Conservation (phyloP, 1,140 invertebrate genomes). For the Drosophila bocki region DNA sequence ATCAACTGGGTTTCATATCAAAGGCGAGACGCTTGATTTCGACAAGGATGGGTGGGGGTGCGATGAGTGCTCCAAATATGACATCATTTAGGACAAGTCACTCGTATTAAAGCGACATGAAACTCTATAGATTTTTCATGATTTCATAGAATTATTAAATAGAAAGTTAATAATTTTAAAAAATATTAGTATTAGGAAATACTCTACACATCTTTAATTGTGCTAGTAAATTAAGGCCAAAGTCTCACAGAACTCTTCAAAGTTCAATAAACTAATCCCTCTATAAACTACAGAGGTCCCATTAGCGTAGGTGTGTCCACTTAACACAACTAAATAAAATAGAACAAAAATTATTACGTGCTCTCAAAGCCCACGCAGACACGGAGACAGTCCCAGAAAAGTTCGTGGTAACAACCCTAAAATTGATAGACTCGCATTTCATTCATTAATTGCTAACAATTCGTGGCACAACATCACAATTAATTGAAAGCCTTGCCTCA, state of each 20-base stretch:
- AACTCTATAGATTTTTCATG: conserved; percentile 4
- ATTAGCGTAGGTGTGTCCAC: conserved; percentile 72
- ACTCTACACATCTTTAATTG: neutral
- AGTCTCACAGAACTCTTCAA: conserved; percentile 9
- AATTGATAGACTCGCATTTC: conserved; percentile 13
- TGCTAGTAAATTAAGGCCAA: neutral
- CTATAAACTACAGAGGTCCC: conserved; percentile 14
- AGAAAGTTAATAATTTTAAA: no score
- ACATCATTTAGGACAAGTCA: conserved; percentile 56
- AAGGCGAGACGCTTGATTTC: conserved; percentile 30
- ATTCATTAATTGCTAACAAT: conserved; percentile 77
- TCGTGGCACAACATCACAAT: conserved; percentile 74
- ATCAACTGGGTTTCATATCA: conserved; percentile 69
- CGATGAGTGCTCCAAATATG: conserved; percentile 28
- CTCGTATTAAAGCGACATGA: conserved; percentile 37
- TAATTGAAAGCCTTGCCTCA: conserved; percentile 54
- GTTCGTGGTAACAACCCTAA: conserved; percentile 26
- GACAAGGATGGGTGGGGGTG: conserved; percentile 8
- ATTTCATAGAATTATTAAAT: neutral
- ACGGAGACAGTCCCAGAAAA: conserved; percentile 5
- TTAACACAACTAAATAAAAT: conserved; percentile 70
- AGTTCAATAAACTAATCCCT: conserved; percentile 57
- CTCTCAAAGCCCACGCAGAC: conserved; percentile 57
- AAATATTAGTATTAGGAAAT: no score
- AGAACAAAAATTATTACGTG: conserved; percentile 63